A percentile compares a stretch with the other conserved stretches of the same genome.
These are phyloP conservation scores for Sus cebifrons DNA, from an alignment of 2,797 vertebrate genomes.

Conservation along the genomic window DNA sequence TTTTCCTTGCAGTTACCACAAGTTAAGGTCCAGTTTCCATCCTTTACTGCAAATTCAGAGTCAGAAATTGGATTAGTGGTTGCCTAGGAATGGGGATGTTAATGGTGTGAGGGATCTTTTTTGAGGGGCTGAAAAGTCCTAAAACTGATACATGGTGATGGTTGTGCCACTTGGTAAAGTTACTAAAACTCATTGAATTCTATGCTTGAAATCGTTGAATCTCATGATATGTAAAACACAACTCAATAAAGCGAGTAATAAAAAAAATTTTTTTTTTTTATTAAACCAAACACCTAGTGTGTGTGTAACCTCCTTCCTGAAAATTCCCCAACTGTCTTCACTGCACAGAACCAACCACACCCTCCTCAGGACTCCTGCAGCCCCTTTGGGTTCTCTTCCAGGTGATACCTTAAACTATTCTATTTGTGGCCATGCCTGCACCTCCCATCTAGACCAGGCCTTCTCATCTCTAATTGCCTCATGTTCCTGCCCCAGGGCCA, in stretches of 20 bases:
- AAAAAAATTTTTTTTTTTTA: background rate
- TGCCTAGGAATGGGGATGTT: background rate
- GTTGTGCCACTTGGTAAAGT: background rate
- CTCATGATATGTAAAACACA: conserved; percentile 67
- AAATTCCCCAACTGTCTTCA: background rate
- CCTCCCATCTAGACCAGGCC: background rate
- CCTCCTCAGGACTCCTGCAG: background rate
- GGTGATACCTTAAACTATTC: background rate
- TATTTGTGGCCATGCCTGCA: too few relatives aligned
- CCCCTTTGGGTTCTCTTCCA: background rate
- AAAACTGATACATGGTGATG: background rate
- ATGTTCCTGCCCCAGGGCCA: background rate
- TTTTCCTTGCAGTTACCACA: background rate
- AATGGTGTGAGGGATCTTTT: background rate
- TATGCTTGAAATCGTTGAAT: conserved; percentile 2
- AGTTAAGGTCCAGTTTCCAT: background rate
- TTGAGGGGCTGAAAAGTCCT: background rate
- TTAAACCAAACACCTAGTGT: background rate
- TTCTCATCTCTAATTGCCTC: background rate
- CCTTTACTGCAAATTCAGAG: background rate
- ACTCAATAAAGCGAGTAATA: conserved; percentile 26
- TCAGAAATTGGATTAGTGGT: background rate
- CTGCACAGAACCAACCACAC: fast-evolving
- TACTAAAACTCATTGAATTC: conserved; percentile 60
- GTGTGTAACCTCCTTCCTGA: background rate